A percentile compares a stretch with the other conserved stretches of the same genome.
phyloP scores from a whole-genome alignment of 2,888 invertebrate species.

The Drosophila paramelanica region DNA sequence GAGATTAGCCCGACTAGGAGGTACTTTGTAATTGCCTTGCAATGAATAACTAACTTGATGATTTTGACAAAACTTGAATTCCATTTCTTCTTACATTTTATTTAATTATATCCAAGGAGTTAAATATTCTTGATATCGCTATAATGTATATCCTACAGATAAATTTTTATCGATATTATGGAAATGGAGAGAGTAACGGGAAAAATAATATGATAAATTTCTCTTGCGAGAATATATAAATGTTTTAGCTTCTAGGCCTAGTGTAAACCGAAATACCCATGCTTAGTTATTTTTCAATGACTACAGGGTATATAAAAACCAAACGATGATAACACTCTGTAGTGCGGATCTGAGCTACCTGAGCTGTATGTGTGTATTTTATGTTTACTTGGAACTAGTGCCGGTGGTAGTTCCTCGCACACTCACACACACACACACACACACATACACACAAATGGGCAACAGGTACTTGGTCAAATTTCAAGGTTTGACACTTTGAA shows the following conservation, averaged over 20 bases:
- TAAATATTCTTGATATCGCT: too few species aligned
- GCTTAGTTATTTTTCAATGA: neutral
- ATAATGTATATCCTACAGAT: too few species aligned
- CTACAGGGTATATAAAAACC: neutral
- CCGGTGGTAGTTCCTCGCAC: conserved; percentile 2
- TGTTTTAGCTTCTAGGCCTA: neutral
- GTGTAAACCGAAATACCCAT: neutral
- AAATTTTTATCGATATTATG: neutral
- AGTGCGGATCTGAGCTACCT: conserved; percentile 43
- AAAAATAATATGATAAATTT: too few species aligned
- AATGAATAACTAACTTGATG: too few species aligned
- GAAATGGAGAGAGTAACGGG: neutral
- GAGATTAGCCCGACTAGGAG: neutral
- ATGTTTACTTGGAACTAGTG: conserved; percentile 37
- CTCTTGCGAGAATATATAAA: too few species aligned
- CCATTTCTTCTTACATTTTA: too few species aligned
- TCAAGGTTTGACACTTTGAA: conserved; percentile 59
- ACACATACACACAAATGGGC: neutral
- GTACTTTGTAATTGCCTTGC: too few species aligned
- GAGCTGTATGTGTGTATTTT: conserved; percentile 17
- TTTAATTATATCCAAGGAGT: too few species aligned
- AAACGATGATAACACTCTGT: conserved; percentile 46
- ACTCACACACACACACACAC: too few species aligned
- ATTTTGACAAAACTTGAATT: too few species aligned
- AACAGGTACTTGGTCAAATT: conserved; percentile 38